Percentiles rank a stretch among this genome's conserved stretches.
Evolutionary conservation across 2,888 invertebrate genomes (phyloP).

Genomic region (Pterobdella sp.): DNA sequence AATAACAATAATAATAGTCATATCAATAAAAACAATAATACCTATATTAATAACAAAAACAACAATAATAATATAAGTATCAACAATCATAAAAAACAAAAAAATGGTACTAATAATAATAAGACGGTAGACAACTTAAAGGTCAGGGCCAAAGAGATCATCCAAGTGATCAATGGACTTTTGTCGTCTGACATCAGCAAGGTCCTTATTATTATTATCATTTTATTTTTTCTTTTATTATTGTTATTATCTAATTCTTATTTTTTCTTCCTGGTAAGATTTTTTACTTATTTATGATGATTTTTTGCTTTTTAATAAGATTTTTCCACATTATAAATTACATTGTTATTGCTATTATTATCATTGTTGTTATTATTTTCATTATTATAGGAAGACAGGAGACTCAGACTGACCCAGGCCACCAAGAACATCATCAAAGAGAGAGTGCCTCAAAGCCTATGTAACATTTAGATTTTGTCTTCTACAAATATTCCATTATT

Average conservation of each 20-base stretch:
- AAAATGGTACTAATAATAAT: constrained; percentile 6
- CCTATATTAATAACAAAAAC: background rate
- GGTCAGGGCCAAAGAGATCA: background rate
- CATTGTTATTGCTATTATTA: too few relatives aligned
- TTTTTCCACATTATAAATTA: too few relatives aligned
- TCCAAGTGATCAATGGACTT: background rate
- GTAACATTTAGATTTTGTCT: too few relatives aligned
- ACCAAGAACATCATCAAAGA: background rate
- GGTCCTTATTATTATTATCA: too few relatives aligned
- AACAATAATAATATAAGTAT: background rate
- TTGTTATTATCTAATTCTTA: too few relatives aligned
- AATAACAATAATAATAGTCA: background rate
- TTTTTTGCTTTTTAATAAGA: too few relatives aligned
- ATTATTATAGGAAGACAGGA: background rate
- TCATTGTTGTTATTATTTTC: too few relatives aligned
- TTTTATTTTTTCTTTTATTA: too few relatives aligned
- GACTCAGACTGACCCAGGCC: background rate
- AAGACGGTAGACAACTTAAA: background rate
- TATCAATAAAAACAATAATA: background rate
- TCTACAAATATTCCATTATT: too few relatives aligned
- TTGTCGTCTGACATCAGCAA: too few relatives aligned
- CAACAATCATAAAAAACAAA: background rate
- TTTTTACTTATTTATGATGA: too few relatives aligned
- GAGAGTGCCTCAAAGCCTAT: background rate
- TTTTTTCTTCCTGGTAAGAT: too few relatives aligned